Evolutionary conservation across 64 coral and sea anemone genomes (phyloP).

Genomic region (Stylophora pistillata): DNA sequence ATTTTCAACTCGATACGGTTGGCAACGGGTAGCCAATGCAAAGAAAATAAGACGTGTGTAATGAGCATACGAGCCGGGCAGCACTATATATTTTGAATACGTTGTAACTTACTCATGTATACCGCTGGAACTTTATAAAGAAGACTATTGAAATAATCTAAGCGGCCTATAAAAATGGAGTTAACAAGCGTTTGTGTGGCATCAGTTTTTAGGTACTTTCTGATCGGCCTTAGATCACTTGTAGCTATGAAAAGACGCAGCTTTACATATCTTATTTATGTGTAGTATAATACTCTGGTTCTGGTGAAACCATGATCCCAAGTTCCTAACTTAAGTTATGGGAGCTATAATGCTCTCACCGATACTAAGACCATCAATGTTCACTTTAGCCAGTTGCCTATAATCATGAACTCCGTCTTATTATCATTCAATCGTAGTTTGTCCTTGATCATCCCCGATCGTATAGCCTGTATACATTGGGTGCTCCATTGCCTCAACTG

Average conservation of each 20-base stretch:
- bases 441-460: constrained; percentile 9
- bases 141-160: constrained; percentile 32
- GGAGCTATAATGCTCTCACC: constrained; percentile 1
- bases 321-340: not conserved
- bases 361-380: constrained; percentile 13
- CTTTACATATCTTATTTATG: constrained; percentile 30
- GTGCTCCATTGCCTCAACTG: constrained; percentile 15
- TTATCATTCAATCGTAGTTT: constrained; percentile 3
- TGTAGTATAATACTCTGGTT: constrained; percentile 17
- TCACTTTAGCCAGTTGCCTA: constrained; percentile 31
- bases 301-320: constrained; percentile 35
- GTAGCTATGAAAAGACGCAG: constrained; percentile 13
- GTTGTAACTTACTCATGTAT: constrained; percentile 19
- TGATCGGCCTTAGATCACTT: constrained; percentile 30
- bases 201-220: not conserved
- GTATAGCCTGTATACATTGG: constrained; percentile 21
- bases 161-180: constrained; percentile 3
- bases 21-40: constrained; percentile 40
- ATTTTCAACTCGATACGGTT: constrained; percentile 8
- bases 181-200: constrained; percentile 8
- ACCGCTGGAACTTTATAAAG: not conserved
- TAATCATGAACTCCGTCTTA: constrained; percentile 22
- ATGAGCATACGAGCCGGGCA: constrained; percentile 23
- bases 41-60: not conserved
- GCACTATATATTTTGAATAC: constrained; percentile 20